Evolutionary conservation across 2,113 vertebrate genomes (phyloP), one percentile per base, ranked within the genome.

Genomic region (Piaya cayana): DNA sequence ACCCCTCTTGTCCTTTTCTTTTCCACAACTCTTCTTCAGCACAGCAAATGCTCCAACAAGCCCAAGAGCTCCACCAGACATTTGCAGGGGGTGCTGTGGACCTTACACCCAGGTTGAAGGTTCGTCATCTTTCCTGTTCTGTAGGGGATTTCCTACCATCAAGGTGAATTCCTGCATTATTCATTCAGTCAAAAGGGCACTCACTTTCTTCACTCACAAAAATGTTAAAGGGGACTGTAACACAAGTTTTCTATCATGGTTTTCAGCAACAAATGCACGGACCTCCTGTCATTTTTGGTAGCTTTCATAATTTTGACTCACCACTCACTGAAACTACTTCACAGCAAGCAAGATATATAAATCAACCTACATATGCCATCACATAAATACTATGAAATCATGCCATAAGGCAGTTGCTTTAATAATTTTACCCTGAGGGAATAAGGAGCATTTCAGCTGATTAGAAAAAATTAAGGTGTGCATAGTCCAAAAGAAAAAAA

Each of bases 201-300:
- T 75, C 87, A 76, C 49, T 72, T 25, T 36, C 74, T 27, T 30
- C 70, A 3, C 53, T 49, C 7, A 5, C 30, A n/a, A 8, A 32
- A 11, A 39, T 0, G 0, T 55, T n/a, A 25, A 62, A 65, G 21
- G 63, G 42, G 17, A 43, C 50, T 1, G 7, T 3, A 43, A 27
- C 5, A 2, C 12, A 1, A 1, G 22, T 23, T 58, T 69, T 25
- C 25, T 29, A 6, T 1, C 63, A 4, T 0, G 0, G 5, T 15
- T 82, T 50, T 4, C 43, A 15, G 12, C 22, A 52, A 63, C 11
- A 42, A 69, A 39, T 1, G 7, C 15, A 5, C 0, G 8, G 11
- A 27, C 15, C 45, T 64, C 43, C 37, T 14, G 17, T 27, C 2
- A 6, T 12, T 56, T 71, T 83, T 32, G 36, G 12, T 7, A 13